These are phyloP conservation scores for Taphrorychus bicolor DNA, from an alignment of 2,888 invertebrate species.

Conservation along the genomic window DNA sequence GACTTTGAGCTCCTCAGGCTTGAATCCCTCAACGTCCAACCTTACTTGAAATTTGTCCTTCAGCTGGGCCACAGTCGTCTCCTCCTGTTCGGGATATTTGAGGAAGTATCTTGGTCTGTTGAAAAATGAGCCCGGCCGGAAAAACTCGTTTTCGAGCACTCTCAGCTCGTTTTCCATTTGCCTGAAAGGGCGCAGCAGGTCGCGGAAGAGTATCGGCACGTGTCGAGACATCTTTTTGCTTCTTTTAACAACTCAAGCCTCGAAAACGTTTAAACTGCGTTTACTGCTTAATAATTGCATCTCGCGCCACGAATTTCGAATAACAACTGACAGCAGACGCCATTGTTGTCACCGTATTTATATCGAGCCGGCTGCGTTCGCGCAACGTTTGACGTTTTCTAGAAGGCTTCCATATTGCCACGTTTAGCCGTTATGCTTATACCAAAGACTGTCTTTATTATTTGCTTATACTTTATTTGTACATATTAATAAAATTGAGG, in stretches of 20 bases:
- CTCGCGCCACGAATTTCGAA: not conserved
- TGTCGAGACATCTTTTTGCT: constrained; percentile 49
- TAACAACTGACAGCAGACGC: constrained; percentile 6
- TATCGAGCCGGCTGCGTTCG: constrained; percentile 9
- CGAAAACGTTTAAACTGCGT: constrained; percentile 12
- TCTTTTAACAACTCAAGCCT: no score
- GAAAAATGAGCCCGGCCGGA: constrained; percentile 38
- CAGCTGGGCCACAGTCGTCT: constrained; percentile 62
- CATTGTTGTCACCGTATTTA: constrained; percentile 4
- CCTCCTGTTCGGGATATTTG: constrained; percentile 55
- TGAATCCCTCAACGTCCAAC: constrained; percentile 78
- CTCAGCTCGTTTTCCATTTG: constrained; percentile 51
- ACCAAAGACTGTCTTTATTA: no score
- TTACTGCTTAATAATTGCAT: not conserved
- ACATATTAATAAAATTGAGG: no score
- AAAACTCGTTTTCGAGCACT: constrained; percentile 45
- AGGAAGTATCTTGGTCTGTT: constrained; percentile 41
- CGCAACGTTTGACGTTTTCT: constrained; percentile 4
- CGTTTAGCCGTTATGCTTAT: no score
- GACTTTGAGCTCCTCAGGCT: constrained; percentile 78
- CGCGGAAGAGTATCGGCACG: constrained; percentile 47
- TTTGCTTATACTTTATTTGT: no score
- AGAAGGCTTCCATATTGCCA: not conserved
- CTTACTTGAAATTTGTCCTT: constrained; percentile 74
- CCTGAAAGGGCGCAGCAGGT: constrained; percentile 48